phyloP scores from a whole-genome alignment of 2,113 vertebrate genomes.

The Epinephelus cyanopodus region DNA sequence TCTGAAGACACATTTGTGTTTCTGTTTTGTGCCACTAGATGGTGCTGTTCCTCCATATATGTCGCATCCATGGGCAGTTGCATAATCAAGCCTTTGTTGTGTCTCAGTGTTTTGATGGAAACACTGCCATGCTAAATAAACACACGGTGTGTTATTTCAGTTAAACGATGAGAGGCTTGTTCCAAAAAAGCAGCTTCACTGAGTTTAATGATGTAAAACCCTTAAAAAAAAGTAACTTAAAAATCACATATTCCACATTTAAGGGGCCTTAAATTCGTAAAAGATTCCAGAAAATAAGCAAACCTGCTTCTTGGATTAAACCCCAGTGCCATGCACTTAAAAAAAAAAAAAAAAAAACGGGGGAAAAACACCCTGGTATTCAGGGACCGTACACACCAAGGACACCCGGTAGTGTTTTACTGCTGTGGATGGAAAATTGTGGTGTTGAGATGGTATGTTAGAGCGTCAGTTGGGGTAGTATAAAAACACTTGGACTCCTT shows the following conservation, averaged over 20 bases:
- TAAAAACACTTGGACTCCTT: slow-evolving; percentile 81
- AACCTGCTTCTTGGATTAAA: slow-evolving; percentile 24
- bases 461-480: slow-evolving; percentile 74
- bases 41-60: slow-evolving; percentile 41
- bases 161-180: slow-evolving; percentile 11
- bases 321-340: slow-evolving; percentile 28
- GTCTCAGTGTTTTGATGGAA: slow-evolving; percentile 24
- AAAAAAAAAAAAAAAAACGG: slow-evolving; percentile 22
- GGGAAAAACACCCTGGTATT: slow-evolving; percentile 32
- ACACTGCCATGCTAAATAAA: slow-evolving; percentile 43
- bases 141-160: slow-evolving; percentile 17
- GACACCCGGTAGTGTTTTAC: slow-evolving; percentile 79
- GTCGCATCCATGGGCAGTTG: not conserved
- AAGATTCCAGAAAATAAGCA: slow-evolving; percentile 33
- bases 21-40: slow-evolving; percentile 35
- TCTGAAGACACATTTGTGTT: not conserved
- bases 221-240: not conserved
- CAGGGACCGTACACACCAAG: slow-evolving; percentile 45
- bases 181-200: slow-evolving; percentile 8
- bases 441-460: slow-evolving; percentile 80
- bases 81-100: slow-evolving; percentile 45
- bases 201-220: not conserved
- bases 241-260: not conserved
- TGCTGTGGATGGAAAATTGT: slow-evolving; percentile 81
- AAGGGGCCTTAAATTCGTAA: not conserved